Evolutionary conservation across 2,888 invertebrate genomes (phyloP).

Genomic region (Latrodectus elegans): DNA sequence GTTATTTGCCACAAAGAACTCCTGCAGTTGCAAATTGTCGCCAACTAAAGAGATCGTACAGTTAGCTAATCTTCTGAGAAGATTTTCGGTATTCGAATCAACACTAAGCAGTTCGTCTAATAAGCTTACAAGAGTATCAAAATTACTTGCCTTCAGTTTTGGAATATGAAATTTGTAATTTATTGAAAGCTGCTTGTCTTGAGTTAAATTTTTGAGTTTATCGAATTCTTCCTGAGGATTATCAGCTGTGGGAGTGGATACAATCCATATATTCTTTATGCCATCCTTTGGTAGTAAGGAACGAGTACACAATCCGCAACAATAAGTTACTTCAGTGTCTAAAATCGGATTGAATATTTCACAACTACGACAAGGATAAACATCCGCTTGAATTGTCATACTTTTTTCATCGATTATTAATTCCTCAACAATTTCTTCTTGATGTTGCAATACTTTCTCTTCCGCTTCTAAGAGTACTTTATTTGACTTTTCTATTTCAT

Average conservation of each 20-base stretch:
- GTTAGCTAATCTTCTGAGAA: background rate
- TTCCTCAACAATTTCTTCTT: conserved; percentile 7
- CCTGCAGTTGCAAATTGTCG: background rate
- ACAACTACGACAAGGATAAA: conserved; percentile 40
- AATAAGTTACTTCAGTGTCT: background rate
- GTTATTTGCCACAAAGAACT: conserved; percentile 8
- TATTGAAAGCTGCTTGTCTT: background rate
- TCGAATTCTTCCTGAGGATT: conserved; percentile 1
- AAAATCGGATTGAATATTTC: conserved; percentile 25
- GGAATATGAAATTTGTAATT: conserved; percentile 61
- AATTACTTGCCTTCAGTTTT: conserved; percentile 16
- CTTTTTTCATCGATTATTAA: background rate
- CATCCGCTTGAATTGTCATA: background rate
- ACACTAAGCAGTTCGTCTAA: conserved; percentile 3
- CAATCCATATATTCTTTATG: conserved; percentile 24
- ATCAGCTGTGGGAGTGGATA: conserved; percentile 20
- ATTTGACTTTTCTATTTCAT: too few species aligned
- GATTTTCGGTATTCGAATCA: conserved; percentile 12
- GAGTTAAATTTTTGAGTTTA: conserved; percentile 16
- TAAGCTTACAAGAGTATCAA: conserved; percentile 15
- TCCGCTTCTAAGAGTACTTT: background rate
- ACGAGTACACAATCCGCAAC: background rate
- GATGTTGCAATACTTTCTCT: conserved; percentile 1
- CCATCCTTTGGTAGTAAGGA: background rate
- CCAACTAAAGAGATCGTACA: conserved; percentile 3